Evolutionary conservation across 2,888 invertebrate species (phyloP), one percentile per base, ranked within the genome.

Genomic region (Stenotaenia linearis): DNA sequence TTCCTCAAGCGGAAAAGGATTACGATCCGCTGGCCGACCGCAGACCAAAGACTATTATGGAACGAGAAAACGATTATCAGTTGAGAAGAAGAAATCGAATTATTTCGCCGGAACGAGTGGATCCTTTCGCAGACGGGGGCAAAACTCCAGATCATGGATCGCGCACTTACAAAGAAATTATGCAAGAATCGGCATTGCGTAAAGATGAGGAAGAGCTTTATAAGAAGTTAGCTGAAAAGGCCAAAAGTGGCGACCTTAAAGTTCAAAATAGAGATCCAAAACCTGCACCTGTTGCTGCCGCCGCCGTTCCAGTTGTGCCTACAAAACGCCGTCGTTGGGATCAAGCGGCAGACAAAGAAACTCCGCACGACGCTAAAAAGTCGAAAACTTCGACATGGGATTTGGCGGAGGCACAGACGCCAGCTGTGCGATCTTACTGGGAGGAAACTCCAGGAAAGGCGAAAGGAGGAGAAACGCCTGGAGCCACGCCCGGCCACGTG

Each of bases 101-200:
- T 82, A 97, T 99, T 85, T 99, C 99, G 4, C 99, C 99, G 0
- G 98, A 97, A 85, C 90, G 99, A 84, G 91, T 93, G 83, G 99
- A 99, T 90, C 97, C 97, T 40, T 99, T 99, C 90, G 96, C 97
- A 85, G 96, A 97, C 90, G 97, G 97, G 88, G 98, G 97, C 25
- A 97, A 98, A 89, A 99, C 99, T 74, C 99, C 99, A 45, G 98
- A 98, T 90, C 90, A 95, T 83, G 93, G 94, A 80, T 94, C 96
- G 5, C 90, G 98, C 85, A 97, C 97, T 15, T 99, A 95, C 86
- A 94, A 95, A 61, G 95, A 97, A 87, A 97, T 99, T 89, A 98
- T 99, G 97, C 92, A 93, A 85, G 98, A 98, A 86, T 95, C 96
- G 86, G 90, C 93, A 86, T 90, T 98, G 15, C 94, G 94, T 88